These are phyloP conservation scores for Dipus sagitta DNA, from an alignment of 2,797 vertebrate species.

Conservation along the genomic window DNA sequence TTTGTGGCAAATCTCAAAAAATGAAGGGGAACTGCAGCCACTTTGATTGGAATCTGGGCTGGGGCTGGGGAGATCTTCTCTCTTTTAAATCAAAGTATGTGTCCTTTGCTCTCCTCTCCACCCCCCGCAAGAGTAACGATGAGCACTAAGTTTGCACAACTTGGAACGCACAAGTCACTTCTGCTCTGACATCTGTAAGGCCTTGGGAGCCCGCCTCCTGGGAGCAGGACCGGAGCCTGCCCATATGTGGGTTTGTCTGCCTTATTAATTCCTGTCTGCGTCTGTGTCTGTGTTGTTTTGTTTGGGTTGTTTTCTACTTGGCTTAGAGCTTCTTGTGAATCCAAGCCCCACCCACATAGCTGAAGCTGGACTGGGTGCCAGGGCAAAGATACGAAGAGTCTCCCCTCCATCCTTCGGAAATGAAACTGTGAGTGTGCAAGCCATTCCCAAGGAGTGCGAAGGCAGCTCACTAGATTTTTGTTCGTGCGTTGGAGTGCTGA, in stretches of 20 bases:
- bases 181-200: conserved; percentile 65
- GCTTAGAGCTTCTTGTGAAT: conserved; percentile 46
- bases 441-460: neutral
- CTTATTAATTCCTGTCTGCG: conserved; percentile 69
- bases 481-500: neutral
- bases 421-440: neutral
- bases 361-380: neutral
- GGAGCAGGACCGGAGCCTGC: conserved; percentile 28
- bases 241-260: conserved; percentile 65
- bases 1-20: neutral
- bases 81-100: conserved; percentile 4
- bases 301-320: conserved; percentile 66
- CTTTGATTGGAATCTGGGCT: neutral
- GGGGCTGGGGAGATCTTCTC: no score
- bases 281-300: conserved; percentile 52
- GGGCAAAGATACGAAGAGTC: neutral
- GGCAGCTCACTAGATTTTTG: neutral
- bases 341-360: neutral
- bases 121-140: neutral
- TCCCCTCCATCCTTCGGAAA: neutral
- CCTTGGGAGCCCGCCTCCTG: conserved; percentile 49
- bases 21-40: neutral
- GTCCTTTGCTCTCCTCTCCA: neutral
- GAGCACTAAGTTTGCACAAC: conserved; percentile 7
- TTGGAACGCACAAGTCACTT: neutral